Base-by-base conservation (phyloP, 2,113 vertebrate genomes). In the Dendropsophus ebraccatus region DNA sequence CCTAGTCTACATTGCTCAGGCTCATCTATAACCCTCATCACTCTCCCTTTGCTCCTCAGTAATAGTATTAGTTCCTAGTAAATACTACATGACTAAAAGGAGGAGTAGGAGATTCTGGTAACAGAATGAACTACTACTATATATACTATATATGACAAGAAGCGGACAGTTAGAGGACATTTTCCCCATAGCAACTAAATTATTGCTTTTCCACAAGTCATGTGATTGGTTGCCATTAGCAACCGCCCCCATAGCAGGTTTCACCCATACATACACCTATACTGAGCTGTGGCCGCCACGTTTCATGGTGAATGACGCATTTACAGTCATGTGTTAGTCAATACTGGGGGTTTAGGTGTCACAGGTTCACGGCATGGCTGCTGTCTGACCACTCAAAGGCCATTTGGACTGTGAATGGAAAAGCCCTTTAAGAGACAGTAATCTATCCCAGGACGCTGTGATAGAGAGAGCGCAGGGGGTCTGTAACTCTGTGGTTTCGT, bases 401-500 rank as follows among this genome's bases (percentile, higher is more conserved):
- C 54, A 28, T 13, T 25, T 8, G 62, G 28, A 17, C 28, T 35
- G 0, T 67, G 6, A 32, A 7, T 67, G 30, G 28, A 67, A 35
- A 7, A 19, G 13, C 62, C 62, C 62, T 67, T 70, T 70, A 70
- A 70, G 67, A 21, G 35, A 17, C 30, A 32, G 6, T 69, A 69
- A 69, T 69, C 14, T 23, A 11, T 37, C 21, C 17, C 35, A 11
- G 8, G 67, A 17, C 7, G 65, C 17, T 3, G 30, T 17, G 30
- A 17, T 3, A 21, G 21, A 11, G 65, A 37, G 67, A 37, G 32
- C 47, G 23, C 12, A 17, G 47, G 90, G 91, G 89, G 92, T 93
- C 91, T 93, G 92, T 93, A 93, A 95, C 91, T 90, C 90, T 92
- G 92, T 91, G 92, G 92, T 92, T 91, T 93, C 94, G 93, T 94